Evolutionary conservation across 2,888 invertebrate genomes (phyloP).

Genomic region (Stenichneumon culpator): DNA sequence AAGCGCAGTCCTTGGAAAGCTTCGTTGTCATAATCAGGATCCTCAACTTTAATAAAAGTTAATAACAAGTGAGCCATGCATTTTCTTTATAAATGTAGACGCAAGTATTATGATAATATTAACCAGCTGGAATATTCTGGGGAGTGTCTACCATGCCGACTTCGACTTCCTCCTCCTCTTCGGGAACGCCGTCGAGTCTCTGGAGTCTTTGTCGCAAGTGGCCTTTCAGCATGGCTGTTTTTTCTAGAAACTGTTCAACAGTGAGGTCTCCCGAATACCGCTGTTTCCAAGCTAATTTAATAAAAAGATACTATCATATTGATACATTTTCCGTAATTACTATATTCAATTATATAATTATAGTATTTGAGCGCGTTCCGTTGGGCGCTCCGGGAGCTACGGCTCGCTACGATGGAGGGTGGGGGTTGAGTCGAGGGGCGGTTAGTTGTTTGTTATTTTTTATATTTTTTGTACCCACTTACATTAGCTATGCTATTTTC

Average conservation of each 20-base stretch:
- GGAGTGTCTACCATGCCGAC: constrained; percentile 1
- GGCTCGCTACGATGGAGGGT: no score
- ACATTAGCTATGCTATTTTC: no score
- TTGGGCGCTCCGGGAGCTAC: no score
- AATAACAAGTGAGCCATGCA: background rate
- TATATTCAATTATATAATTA: no score
- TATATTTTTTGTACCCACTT: no score
- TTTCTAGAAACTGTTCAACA: background rate
- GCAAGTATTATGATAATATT: background rate
- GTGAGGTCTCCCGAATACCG: background rate
- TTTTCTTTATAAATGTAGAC: background rate
- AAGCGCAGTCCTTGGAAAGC: constrained; percentile 1
- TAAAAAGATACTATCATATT: no score
- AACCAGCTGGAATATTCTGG: constrained; percentile 5
- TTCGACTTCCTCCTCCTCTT: background rate
- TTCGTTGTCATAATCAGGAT: constrained; percentile 8
- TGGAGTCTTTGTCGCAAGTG: background rate
- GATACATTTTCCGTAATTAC: no score
- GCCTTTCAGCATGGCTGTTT: background rate
- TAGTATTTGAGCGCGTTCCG: no score
- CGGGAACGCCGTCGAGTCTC: background rate
- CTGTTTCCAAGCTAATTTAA: background rate
- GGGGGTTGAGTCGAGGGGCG: no score
- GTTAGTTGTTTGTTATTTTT: no score
- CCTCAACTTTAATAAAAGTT: constrained; percentile 8